Percentiles rank a stretch among this genome's conserved stretches.
Conservation (phyloP, 2,888 invertebrate species). For the Syrista parreyssii region DNA sequence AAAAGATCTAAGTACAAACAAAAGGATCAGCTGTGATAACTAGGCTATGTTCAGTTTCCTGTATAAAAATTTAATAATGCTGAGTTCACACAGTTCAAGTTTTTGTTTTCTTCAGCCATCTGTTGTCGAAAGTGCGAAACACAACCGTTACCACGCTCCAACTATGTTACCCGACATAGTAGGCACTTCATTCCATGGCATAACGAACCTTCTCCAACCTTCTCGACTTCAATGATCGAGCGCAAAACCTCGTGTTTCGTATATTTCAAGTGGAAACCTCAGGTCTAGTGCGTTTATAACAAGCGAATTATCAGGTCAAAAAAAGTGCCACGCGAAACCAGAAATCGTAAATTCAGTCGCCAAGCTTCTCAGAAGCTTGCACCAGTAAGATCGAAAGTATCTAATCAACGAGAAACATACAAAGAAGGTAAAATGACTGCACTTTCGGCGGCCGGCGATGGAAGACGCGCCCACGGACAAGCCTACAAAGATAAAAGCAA, state of each 20-base stretch:
- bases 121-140: neutral
- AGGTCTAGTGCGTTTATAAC: neutral
- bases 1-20: neutral
- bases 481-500: constrained; percentile 94
- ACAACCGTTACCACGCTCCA: neutral
- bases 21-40: neutral
- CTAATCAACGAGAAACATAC: neutral
- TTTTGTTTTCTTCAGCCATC: neutral
- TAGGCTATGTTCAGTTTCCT: neutral
- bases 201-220: neutral
- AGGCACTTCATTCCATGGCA: neutral
- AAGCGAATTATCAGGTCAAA: neutral
- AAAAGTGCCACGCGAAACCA: neutral
- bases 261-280: neutral
- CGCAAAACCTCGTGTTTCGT: neutral
- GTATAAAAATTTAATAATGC: neutral
- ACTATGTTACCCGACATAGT: neutral
- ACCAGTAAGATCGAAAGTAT: neutral
- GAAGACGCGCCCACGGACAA: constrained; percentile 62
- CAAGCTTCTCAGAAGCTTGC: neutral
- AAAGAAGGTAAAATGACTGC: constrained; percentile 63
- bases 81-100: neutral
- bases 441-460: constrained; percentile 66
- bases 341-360: neutral
- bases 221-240: neutral